These are phyloP conservation scores for Dolichallabes microphthalmus DNA, from an alignment of 2,113 vertebrate genomes.

Conservation along the genomic window DNA sequence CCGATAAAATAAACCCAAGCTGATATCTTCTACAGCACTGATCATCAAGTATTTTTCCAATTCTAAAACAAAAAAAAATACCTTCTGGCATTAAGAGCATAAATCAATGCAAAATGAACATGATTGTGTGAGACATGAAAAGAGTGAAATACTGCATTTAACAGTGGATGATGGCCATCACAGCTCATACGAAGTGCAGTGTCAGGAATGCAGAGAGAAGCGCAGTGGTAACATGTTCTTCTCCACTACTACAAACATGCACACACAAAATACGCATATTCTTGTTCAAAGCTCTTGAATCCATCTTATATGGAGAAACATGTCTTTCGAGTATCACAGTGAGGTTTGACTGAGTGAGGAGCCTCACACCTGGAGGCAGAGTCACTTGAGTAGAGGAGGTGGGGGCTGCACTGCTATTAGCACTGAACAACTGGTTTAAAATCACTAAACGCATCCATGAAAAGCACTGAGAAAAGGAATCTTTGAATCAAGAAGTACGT, in stretches of 20 bases:
- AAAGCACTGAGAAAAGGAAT: constrained; percentile 17
- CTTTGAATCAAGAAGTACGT: constrained; percentile 3
- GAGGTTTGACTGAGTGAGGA: constrained; percentile 47
- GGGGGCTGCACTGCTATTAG: constrained; percentile 26
- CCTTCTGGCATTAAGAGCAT: constrained; percentile 14
- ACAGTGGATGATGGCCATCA: constrained; percentile 75
- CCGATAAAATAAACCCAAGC: constrained; percentile 15
- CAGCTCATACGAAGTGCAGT: constrained; percentile 59
- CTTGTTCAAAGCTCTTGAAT: constrained; percentile 50
- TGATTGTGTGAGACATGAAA: constrained; percentile 31
- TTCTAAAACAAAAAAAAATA: constrained; percentile 21
- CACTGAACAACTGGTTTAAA: constrained; percentile 40
- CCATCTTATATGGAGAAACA: constrained; percentile 25
- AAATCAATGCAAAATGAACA: constrained; percentile 21
- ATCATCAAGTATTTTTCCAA: constrained; percentile 35
- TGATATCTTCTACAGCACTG: constrained; percentile 25
- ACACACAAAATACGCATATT: constrained; percentile 33
- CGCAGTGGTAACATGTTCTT: constrained; percentile 32
- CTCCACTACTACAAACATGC: constrained; percentile 46
- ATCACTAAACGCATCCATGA: constrained; percentile 17
- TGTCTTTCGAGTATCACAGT: constrained; percentile 55
- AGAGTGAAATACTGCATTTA: constrained; percentile 65
- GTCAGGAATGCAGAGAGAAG: constrained; percentile 55
- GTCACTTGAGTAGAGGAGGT: constrained; percentile 38
- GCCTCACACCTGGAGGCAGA: constrained; percentile 45